Conservation (phyloP, 2,888 invertebrate genomes). For the Iselma pallidipennis region DNA sequence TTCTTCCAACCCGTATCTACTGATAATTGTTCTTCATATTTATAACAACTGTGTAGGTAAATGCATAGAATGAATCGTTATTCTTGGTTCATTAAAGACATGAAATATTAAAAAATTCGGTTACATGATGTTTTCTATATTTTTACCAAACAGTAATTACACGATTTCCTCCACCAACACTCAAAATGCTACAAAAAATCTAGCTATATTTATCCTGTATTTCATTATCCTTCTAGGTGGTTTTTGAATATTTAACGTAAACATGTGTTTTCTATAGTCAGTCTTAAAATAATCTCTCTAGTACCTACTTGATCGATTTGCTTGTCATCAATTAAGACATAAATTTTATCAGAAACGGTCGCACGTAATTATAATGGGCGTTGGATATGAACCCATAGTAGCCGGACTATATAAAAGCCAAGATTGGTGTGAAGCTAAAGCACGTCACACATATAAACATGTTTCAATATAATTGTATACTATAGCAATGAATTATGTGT, state of each 20-base stretch:
- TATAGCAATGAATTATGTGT: neutral
- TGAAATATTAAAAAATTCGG: neutral
- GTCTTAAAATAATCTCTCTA: neutral
- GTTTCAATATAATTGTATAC: slow-evolving; percentile 1
- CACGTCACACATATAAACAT: slow-evolving; percentile 1
- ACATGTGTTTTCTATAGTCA: neutral
- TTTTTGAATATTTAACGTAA: neutral
- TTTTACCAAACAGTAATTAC: too few relatives aligned
- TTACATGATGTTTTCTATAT: neutral
- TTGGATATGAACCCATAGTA: neutral
- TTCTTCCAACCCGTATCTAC: neutral
- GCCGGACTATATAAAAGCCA: neutral
- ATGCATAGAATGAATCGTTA: neutral
- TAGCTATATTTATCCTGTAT: too few relatives aligned
- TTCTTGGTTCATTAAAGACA: neutral
- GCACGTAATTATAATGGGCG: slow-evolving; percentile 6
- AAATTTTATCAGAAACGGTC: slow-evolving; percentile 5
- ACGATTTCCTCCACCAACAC: too few relatives aligned
- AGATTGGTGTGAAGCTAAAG: slow-evolving; percentile 3
- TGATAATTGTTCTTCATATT: neutral
- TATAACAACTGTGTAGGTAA: neutral
- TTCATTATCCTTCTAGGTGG: too few relatives aligned
- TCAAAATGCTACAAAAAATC: too few relatives aligned
- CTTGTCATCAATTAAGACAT: slow-evolving; percentile 12
- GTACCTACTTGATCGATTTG: slow-evolving; percentile 7